These are phyloP conservation scores for Drosophila fuyamai DNA, from an alignment of 1,140 invertebrate genomes.

Conservation along the genomic window DNA sequence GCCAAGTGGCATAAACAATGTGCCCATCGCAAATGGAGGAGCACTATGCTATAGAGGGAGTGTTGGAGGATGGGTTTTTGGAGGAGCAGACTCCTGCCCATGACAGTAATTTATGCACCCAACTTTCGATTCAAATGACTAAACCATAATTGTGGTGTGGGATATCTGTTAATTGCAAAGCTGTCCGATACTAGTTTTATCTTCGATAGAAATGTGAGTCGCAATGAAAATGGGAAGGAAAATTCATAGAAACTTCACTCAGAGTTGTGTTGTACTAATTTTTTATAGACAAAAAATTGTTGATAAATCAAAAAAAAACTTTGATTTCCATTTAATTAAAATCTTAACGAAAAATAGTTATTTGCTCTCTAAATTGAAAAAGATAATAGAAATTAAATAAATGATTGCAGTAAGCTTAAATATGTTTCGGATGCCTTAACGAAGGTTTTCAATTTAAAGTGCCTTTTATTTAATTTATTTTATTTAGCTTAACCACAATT, in stretches of 20 bases:
- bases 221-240: neutral
- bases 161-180: conserved; percentile 69
- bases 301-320: too few relatives aligned
- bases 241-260: neutral
- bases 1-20: conserved; percentile 76
- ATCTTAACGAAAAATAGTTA: too few relatives aligned
- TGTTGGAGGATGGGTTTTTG: neutral
- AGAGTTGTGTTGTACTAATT: too few relatives aligned
- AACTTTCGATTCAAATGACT: conserved; percentile 49
- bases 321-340: too few relatives aligned
- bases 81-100: conserved; percentile 32
- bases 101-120: conserved; percentile 73
- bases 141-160: conserved; percentile 41
- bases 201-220: conserved; percentile 20
- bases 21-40: conserved; percentile 26
- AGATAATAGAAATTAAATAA: too few relatives aligned
- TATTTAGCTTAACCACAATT: neutral
- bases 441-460: neutral
- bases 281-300: too few relatives aligned
- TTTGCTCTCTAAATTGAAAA: too few relatives aligned
- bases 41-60: neutral
- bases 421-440: too few relatives aligned
- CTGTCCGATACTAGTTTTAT: conserved; percentile 44
- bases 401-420: too few relatives aligned
- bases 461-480: neutral